A percentile compares a stretch with the other conserved stretches of the same genome.
Evolutionary conservation across 2,797 vertebrate genomes (phyloP).

Genomic region (Odontamblyopus rebecca): DNA sequence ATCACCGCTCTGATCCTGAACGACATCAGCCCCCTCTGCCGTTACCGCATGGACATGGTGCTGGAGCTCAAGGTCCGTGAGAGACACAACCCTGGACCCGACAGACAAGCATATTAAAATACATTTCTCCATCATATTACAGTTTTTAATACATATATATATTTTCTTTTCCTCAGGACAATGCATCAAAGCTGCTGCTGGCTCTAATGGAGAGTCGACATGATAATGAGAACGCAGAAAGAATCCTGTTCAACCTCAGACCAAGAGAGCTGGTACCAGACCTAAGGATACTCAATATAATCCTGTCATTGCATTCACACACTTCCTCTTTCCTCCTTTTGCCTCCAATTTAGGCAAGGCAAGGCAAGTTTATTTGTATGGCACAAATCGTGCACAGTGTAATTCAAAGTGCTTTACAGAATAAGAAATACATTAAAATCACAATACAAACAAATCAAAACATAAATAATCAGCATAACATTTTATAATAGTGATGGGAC

Average conservation of each 20-base stretch:
- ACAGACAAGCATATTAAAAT: not conserved
- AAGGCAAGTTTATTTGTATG: no score
- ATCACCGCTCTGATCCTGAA: slow-evolving; percentile 98
- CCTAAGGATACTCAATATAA: not conserved
- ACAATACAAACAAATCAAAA: no score
- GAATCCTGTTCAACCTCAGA: slow-evolving; percentile 98
- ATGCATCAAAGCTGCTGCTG: slow-evolving; percentile 93
- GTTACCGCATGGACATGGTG: slow-evolving; percentile 97
- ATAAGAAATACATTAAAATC: no score
- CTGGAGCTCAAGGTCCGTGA: slow-evolving; percentile 92
- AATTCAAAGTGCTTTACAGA: no score
- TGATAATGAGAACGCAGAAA: slow-evolving; percentile 95
- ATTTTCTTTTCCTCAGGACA: slow-evolving; percentile 75
- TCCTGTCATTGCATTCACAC: not conserved
- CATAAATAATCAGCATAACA: no score
- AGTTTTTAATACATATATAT: not conserved
- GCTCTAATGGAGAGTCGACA: slow-evolving; percentile 99
- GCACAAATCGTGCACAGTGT: no score
- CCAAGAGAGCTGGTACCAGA: slow-evolving; percentile 91
- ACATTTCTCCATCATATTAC: not conserved
- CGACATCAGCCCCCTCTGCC: slow-evolving; percentile 97
- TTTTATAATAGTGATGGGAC: no score
- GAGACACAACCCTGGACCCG: not conserved
- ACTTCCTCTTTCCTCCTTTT: not conserved
- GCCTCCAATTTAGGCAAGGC: not conserved